These are phyloP conservation scores for Xyliphius kryptos DNA, from an alignment of 2,113 vertebrate species.

Conservation along the genomic window DNA sequence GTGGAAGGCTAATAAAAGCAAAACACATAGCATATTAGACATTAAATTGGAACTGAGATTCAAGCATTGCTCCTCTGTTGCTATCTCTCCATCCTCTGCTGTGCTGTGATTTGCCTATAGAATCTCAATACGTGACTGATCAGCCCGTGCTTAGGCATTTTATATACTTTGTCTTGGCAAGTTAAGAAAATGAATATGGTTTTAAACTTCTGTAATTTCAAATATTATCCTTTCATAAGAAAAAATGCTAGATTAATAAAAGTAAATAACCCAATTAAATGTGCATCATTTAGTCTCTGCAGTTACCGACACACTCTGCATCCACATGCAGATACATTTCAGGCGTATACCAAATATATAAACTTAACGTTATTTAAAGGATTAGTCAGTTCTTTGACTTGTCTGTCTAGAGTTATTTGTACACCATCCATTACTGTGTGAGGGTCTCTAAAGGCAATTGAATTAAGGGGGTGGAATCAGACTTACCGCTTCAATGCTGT, in stretches of 20 bases:
- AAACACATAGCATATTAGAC: neutral
- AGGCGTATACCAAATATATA: neutral
- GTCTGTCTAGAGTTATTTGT: neutral
- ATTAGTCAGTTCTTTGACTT: neutral
- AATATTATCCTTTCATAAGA: constrained; percentile 10
- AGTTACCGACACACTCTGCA: constrained; percentile 13
- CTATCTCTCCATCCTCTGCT: neutral
- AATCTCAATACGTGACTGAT: neutral
- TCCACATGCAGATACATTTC: neutral
- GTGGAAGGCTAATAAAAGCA: constrained; percentile 1
- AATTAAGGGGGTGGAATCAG: constrained; percentile 1
- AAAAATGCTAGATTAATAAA: constrained; percentile 38
- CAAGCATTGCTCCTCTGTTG: neutral
- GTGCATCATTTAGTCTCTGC: constrained; percentile 26
- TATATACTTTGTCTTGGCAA: neutral
- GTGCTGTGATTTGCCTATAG: neutral
- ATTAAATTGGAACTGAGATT: neutral
- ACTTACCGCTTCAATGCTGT: constrained; percentile 37
- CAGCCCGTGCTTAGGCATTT: neutral
- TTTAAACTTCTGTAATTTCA: neutral
- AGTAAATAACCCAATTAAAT: constrained; percentile 39
- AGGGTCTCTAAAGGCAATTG: constrained; percentile 3
- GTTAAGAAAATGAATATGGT: neutral
- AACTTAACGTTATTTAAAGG: neutral
- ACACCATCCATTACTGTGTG: neutral